phyloP scores from a whole-genome alignment of 2,888 invertebrate genomes.

The Glaucopsyche alexis region DNA sequence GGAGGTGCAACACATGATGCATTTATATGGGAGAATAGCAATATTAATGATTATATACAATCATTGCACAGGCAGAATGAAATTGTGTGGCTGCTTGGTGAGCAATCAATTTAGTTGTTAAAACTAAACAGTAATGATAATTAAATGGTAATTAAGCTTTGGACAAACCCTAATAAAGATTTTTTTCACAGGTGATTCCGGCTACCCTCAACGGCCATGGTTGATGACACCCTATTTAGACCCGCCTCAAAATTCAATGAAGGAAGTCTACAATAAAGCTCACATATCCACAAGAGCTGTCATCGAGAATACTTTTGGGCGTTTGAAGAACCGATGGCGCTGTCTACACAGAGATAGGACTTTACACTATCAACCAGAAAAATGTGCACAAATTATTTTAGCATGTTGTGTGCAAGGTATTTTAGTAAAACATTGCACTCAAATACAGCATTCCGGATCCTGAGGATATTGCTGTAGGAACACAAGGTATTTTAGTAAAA shows the following conservation, averaged over 20 bases:
- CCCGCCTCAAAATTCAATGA: neutral
- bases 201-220: no score
- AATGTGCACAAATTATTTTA: conserved; percentile 23
- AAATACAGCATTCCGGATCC: neutral
- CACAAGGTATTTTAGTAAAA: conserved; percentile 2
- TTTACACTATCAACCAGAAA: conserved; percentile 16
- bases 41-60: conserved; percentile 31
- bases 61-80: conserved; percentile 13
- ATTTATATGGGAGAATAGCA: conserved; percentile 31
- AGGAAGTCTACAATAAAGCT: neutral
- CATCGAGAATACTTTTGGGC: conserved; percentile 4
- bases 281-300: neutral
- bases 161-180: neutral
- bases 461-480: neutral
- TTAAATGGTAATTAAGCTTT: neutral
- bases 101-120: neutral
- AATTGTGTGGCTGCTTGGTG: neutral
- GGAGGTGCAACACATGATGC: conserved; percentile 34
- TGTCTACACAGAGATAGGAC: conserved; percentile 12
- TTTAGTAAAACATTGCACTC: conserved; percentile 15
- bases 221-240: conserved; percentile 17
- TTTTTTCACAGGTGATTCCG: conserved; percentile 13
- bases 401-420: conserved; percentile 21
- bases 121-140: neutral
- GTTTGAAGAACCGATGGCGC: neutral